Evolutionary conservation across 64 coral and sea anemone genomes (phyloP).

Genomic region (Trachythela sp.): DNA sequence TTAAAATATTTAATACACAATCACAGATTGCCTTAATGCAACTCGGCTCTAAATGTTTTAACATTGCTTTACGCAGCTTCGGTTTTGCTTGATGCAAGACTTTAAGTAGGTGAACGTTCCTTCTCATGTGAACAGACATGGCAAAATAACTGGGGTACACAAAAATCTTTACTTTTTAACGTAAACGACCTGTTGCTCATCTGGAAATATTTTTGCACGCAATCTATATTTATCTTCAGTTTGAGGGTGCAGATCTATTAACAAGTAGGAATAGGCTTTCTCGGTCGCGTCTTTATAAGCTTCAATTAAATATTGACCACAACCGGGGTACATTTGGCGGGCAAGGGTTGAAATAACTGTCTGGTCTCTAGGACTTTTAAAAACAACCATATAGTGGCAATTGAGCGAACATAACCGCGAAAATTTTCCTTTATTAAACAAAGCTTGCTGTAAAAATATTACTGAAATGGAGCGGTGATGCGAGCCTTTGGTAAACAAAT

Average conservation of each 20-base stretch:
- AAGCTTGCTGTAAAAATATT: conserved; percentile 19
- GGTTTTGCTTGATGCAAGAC: background rate
- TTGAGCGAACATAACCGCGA: background rate
- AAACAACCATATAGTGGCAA: conserved; percentile 19
- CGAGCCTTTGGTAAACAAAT: conserved; percentile 24
- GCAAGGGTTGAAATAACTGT: conserved; percentile 27
- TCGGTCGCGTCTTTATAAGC: conserved; percentile 34
- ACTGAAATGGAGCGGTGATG: conserved; percentile 23
- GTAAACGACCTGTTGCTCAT: conserved; percentile 2
- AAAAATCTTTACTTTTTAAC: background rate
- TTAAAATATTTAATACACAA: background rate
- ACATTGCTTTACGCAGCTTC: background rate
- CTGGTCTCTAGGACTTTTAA: conserved; percentile 39
- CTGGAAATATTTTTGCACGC: conserved; percentile 32
- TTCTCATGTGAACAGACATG: conserved; percentile 12
- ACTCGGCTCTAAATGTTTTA: background rate
- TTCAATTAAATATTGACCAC: conserved; percentile 34
- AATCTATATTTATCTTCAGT: conserved; percentile 46
- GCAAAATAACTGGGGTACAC: background rate
- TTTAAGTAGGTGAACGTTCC: conserved; percentile 3
- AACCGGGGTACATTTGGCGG: conserved; percentile 41
- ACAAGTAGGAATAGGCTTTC: conserved; percentile 40
- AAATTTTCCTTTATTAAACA: background rate
- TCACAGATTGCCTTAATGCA: background rate
- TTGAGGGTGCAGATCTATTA: conserved; percentile 26